These are phyloP conservation scores for Pseudanteris insignis DNA, from an alignment of 2,888 invertebrate genomes.

Conservation along the genomic window DNA sequence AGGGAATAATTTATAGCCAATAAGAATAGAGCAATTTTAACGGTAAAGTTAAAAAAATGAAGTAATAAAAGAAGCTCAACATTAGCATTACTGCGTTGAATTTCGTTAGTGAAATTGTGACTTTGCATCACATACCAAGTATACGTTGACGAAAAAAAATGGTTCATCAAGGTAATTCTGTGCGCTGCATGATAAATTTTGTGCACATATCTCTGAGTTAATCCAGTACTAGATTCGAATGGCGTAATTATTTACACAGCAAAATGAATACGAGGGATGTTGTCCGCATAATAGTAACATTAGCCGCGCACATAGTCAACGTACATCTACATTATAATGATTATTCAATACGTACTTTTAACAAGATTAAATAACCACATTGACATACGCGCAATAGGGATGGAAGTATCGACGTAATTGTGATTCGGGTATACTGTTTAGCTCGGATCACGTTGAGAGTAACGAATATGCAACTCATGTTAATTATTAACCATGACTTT, in stretches of 20 bases:
- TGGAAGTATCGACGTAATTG: constrained; percentile 4
- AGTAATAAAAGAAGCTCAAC: too few species aligned
- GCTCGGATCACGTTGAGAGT: neutral
- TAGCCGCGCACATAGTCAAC: constrained; percentile 1
- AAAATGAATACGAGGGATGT: constrained; percentile 9
- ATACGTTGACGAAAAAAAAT: too few species aligned
- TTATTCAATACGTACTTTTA: constrained; percentile 27
- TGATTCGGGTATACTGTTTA: constrained; percentile 1
- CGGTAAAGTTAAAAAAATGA: too few species aligned
- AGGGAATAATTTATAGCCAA: too few species aligned
- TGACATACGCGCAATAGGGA: constrained; percentile 7
- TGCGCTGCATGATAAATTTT: constrained; percentile 4
- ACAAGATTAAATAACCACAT: constrained; percentile 21
- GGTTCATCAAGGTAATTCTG: neutral
- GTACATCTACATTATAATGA: constrained; percentile 13
- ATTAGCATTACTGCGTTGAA: too few species aligned
- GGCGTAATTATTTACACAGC: constrained; percentile 20
- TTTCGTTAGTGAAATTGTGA: too few species aligned
- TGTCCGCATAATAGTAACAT: constrained; percentile 26
- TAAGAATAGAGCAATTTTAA: too few species aligned
- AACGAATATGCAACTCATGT: constrained; percentile 1
- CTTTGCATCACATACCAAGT: too few species aligned
- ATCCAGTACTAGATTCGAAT: constrained; percentile 15
- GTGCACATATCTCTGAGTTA: neutral
- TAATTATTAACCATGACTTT: too few species aligned